phyloP scores from a whole-genome alignment of 2,113 vertebrate genomes.

The Taxidea taxus region DNA sequence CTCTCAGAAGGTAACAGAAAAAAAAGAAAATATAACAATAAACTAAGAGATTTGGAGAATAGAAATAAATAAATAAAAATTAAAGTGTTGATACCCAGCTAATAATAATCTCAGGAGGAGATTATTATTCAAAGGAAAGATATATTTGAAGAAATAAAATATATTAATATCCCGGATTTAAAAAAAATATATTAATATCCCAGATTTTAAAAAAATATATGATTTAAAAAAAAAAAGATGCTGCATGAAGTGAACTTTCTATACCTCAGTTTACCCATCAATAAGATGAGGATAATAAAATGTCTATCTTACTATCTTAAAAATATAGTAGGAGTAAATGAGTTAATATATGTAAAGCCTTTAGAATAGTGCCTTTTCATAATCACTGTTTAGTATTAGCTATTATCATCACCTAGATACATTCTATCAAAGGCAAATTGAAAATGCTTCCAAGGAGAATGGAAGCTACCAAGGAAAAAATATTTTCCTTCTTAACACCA shows the following conservation, averaged over 20 bases:
- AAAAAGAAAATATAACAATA: neutral
- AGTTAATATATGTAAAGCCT: neutral
- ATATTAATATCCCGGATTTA: neutral
- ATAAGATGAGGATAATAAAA: neutral
- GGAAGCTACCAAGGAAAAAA: neutral
- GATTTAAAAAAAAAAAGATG: no score
- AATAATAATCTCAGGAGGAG: neutral
- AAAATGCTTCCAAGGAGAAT: neutral
- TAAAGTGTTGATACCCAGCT: neutral
- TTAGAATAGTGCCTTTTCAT: neutral
- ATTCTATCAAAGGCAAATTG: neutral
- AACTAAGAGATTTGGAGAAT: neutral
- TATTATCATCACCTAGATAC: neutral
- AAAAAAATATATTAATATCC: neutral
- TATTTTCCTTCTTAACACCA: neutral
- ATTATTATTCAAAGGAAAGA: neutral
- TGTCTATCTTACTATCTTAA: neutral
- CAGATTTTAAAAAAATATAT: neutral
- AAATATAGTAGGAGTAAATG: neutral
- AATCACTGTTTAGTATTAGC: neutral
- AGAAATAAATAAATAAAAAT: slow-evolving; percentile 17
- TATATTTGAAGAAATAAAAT: neutral
- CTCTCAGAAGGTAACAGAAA: neutral
- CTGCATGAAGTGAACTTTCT: neutral
- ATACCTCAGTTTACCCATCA: neutral